Percentiles rank a stretch among this genome's conserved stretches.
Evolutionary conservation across 2,888 invertebrate species (phyloP).

Genomic region (Nyleta sp.): DNA sequence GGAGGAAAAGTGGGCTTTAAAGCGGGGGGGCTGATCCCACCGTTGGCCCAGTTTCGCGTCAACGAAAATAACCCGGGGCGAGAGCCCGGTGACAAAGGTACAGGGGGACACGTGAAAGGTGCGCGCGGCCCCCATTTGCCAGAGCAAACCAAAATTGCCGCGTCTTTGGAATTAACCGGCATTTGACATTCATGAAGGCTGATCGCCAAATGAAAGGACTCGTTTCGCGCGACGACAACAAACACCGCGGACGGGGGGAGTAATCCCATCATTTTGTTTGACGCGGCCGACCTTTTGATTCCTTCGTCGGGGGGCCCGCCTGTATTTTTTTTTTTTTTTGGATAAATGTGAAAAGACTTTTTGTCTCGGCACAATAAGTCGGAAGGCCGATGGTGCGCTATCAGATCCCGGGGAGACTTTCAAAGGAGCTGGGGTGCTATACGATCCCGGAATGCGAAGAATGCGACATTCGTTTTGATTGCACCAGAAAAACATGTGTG

Average conservation of each 20-base stretch:
- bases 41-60: constrained; percentile 65
- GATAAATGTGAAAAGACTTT: constrained; percentile 9
- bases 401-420: no score
- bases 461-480: no score
- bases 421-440: no score
- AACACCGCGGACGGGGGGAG: neutral
- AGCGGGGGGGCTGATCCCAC: constrained; percentile 56
- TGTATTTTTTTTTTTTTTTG: neutral
- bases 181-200: constrained; percentile 55
- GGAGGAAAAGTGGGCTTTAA: constrained; percentile 52
- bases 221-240: constrained; percentile 25
- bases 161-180: constrained; percentile 52
- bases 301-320: neutral
- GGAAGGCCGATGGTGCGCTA: no score
- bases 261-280: constrained; percentile 43
- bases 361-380: constrained; percentile 4
- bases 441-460: no score
- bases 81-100: constrained; percentile 41
- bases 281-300: constrained; percentile 4
- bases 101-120: constrained; percentile 46
- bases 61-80: constrained; percentile 65
- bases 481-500: no score
- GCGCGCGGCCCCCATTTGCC: constrained; percentile 42
- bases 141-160: constrained; percentile 54
- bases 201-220: constrained; percentile 49